These are phyloP conservation scores for Hipposideros armiger DNA, from an alignment of 2,113 vertebrate species.

Conservation along the genomic window DNA sequence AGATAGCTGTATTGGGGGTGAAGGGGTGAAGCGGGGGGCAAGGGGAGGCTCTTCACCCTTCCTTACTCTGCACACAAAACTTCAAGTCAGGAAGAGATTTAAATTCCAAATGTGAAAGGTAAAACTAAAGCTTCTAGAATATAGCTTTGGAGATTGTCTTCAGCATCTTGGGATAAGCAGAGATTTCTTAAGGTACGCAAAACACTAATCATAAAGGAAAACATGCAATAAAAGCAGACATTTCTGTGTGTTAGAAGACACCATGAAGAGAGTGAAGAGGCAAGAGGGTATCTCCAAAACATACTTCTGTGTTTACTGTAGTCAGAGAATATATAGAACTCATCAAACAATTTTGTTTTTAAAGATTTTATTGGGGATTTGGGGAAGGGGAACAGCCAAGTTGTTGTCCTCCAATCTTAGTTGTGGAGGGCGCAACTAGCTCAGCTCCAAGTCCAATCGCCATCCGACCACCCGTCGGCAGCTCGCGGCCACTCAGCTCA, in stretches of 20 bases:
- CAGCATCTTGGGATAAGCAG: background rate
- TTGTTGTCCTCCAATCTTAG: too few relatives aligned
- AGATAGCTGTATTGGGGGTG: background rate
- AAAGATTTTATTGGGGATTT: too few relatives aligned
- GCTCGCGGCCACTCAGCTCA: too few relatives aligned
- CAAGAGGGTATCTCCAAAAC: fast-evolving
- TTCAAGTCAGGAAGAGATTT: background rate
- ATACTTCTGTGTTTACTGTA: background rate
- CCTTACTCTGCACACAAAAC: background rate
- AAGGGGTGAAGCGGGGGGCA: background rate
- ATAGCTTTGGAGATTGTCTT: background rate
- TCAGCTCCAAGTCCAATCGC: too few relatives aligned
- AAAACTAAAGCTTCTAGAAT: background rate
- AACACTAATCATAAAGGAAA: background rate
- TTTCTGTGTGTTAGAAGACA: background rate
- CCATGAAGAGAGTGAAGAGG: background rate
- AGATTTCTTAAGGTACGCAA: background rate
- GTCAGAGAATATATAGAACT: background rate
- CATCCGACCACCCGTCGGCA: too few relatives aligned
- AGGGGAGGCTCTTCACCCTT: background rate
- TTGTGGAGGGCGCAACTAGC: too few relatives aligned
- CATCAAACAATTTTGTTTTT: background rate
- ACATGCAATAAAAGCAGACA: background rate
- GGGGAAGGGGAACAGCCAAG: too few relatives aligned
- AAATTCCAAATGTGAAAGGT: background rate